Evolutionary conservation across 2,888 invertebrate species (phyloP), one percentile per base, ranked within the genome.

Genomic region (Limenitis camilla): DNA sequence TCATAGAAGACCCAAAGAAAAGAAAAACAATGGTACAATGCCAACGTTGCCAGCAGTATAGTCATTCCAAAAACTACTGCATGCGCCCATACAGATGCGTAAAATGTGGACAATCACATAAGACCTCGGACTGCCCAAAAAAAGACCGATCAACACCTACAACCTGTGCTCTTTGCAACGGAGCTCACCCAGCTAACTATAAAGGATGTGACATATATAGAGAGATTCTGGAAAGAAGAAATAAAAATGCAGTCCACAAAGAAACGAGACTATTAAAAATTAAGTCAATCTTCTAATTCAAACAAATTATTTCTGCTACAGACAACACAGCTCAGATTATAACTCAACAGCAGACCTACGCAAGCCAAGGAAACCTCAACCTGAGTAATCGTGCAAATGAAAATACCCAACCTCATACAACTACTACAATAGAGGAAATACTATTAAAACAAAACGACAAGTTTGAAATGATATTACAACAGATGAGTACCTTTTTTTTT

Each of bases 11-110:
- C 27, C 60, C 60, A 1, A 54, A 45, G 32, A 63, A 61, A 38
- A 49, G 27, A 30, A 61, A 32, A 7, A 33, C 52, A 7, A 44
- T 61, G 6, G 55, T 58, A 3, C 62, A 65, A 45, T 65, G 61
- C 35, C 58, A 57, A 8, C 41, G 60, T 27, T 63, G 61, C 41
- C 62, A 62, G 33, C 61, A 58, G 27, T 65, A 61, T 39, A 60
- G 62, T 0, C 62, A 65, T 43, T 46, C 56, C 3, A 63, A 63
- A 60, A 62, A 62, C 38, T 38, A 62, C 11, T 63, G 62, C 10
- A 59, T 61, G 56, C 47, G 62, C 28, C 62, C 61, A n/a, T 58
- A 45, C 8, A 39, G 61, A 6, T 63, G 61, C 30, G 61, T 62
- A 0, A 65, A 63, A 56, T 28, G 49, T 38, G 8, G 59, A 4